Conservation (phyloP, 2,113 vertebrate species). For the Eleginops maclovinus region DNA sequence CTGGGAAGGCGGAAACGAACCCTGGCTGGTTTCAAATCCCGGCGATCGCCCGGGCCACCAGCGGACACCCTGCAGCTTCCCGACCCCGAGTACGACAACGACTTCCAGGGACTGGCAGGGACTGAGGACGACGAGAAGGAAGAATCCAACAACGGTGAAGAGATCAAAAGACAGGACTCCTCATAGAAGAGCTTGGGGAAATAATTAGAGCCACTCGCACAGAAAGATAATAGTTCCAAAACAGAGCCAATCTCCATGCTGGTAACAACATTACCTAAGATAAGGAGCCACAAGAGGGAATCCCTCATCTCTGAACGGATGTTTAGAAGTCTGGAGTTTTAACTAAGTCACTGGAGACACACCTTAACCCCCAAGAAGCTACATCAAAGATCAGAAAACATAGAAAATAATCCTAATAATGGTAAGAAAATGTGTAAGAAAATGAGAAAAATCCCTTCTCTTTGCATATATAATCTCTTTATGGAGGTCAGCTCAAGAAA, state of each 20-base stretch:
- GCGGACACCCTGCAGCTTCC: conserved; percentile 59
- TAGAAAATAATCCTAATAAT: not conserved
- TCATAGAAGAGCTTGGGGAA: conserved; percentile 16
- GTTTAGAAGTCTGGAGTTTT: not conserved
- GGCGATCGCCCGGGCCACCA: conserved; percentile 12
- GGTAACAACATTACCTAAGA: not conserved
- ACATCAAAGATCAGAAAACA: not conserved
- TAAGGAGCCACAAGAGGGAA: not conserved
- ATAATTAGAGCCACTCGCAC: conserved; percentile 6
- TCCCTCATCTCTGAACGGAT: not conserved
- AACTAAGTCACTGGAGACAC: not conserved
- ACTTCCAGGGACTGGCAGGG: conserved; percentile 52
- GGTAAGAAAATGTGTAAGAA: too few species aligned
- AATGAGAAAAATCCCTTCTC: not conserved
- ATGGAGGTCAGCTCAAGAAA: not conserved
- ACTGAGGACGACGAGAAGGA: conserved; percentile 35
- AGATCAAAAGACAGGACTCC: conserved; percentile 12
- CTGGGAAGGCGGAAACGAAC: conserved; percentile 47
- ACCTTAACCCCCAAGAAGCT: not conserved
- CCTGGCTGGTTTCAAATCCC: conserved; percentile 45
- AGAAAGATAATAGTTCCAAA: not conserved
- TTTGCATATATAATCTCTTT: not conserved
- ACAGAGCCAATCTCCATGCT: not conserved
- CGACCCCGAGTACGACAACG: conserved; percentile 20
- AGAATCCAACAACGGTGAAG: conserved; percentile 6